Evolutionary conservation across 1,140 invertebrate species (phyloP).

Genomic region (Lysiphlebus fabarum): DNA sequence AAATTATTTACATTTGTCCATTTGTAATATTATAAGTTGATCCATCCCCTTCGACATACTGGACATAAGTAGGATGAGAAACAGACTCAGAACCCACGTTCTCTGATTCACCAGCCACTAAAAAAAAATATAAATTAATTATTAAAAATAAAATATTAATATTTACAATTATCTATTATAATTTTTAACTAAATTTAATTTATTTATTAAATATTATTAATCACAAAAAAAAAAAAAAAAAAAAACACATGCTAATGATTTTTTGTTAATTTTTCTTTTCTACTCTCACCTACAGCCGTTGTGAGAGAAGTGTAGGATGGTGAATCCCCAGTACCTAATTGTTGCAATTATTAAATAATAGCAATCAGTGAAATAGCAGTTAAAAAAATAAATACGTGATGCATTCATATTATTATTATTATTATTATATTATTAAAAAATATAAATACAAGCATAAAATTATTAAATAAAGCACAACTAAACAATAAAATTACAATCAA

Average conservation of each 20-base stretch:
- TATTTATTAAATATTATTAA: too few relatives aligned
- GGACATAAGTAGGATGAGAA: conserved; percentile 64
- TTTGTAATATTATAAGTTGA: conserved; percentile 68
- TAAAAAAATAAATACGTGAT: conserved; percentile 32
- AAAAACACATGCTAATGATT: conserved; percentile 36
- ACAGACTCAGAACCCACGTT: conserved; percentile 58
- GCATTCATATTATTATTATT: conserved; percentile 45
- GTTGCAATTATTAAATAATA: conserved; percentile 1
- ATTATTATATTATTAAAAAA: too few relatives aligned
- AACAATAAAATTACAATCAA: too few relatives aligned
- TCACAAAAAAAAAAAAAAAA: too few relatives aligned
- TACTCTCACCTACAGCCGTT: conserved; percentile 54
- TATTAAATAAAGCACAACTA: conserved; percentile 11
- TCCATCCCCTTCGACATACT: conserved; percentile 70
- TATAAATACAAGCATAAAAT: too few relatives aligned
- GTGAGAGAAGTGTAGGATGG: conserved; percentile 53
- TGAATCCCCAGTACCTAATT: conserved; percentile 52
- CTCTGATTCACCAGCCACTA: conserved; percentile 56
- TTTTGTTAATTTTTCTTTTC: conserved; percentile 28
- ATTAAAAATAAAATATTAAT: conserved; percentile 8
- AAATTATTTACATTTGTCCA: conserved; percentile 59
- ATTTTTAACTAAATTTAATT: too few relatives aligned
- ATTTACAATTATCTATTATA: too few relatives aligned
- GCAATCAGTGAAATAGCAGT: conserved; percentile 38
- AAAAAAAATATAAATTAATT: conserved; percentile 31